Evolutionary conservation across 2,888 invertebrate species (phyloP).

Genomic region (Phasia obesa): DNA sequence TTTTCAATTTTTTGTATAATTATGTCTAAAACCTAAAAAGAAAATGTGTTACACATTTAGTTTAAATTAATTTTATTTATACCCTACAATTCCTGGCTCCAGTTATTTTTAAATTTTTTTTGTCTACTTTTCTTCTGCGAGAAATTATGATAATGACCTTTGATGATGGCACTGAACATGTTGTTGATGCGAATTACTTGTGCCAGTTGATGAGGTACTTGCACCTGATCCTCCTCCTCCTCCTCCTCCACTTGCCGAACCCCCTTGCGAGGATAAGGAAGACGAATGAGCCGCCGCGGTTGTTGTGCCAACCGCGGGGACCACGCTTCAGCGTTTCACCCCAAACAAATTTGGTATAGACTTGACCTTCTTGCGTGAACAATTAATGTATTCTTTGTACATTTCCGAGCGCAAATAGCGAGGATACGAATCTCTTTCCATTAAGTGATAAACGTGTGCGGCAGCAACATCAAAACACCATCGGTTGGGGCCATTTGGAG

Average conservation of each 20-base stretch:
- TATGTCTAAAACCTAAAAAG: conserved; percentile 57
- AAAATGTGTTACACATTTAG: conserved; percentile 64
- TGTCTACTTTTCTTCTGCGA: not conserved
- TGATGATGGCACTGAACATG: conserved; percentile 52
- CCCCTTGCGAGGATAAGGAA: conserved; percentile 49
- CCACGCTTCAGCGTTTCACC: conserved; percentile 81
- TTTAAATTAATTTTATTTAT: conserved; percentile 43
- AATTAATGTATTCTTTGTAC: conserved; percentile 98
- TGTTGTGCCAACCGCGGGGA: conserved; percentile 67
- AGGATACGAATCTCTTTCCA: conserved; percentile 99
- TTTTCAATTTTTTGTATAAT: conserved; percentile 5
- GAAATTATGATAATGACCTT: conserved; percentile 61
- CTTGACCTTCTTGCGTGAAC: conserved; percentile 97
- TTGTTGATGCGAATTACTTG: conserved; percentile 20
- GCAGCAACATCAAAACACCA: conserved; percentile 99
- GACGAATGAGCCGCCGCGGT: conserved; percentile 61
- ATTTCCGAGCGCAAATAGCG: conserved; percentile 98
- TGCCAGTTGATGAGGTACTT: conserved; percentile 4
- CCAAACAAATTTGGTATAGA: conserved; percentile 83
- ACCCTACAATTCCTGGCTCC: conserved; percentile 68
- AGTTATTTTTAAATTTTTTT: no score
- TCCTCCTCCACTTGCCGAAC: not conserved
- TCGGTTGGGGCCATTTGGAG: conserved; percentile 89
- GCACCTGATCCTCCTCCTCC: no score
- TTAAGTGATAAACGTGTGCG: conserved; percentile 99